Base-by-base conservation (phyloP, 2,888 invertebrate species). In the Xylota segnis region DNA sequence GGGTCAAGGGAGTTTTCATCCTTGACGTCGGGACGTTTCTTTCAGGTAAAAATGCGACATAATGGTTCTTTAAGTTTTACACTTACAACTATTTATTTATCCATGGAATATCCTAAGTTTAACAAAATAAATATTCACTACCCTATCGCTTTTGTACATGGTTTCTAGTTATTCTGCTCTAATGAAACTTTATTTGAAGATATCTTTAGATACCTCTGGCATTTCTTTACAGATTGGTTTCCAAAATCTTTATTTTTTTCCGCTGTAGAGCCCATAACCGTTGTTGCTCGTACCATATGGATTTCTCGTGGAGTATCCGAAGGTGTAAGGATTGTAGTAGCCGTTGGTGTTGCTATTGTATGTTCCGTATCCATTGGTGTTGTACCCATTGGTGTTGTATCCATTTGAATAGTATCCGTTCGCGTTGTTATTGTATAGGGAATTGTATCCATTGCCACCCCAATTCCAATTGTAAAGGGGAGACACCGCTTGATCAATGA, bases 401-500 rank as follows among this genome's bases (percentile, higher is more conserved):
- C 56, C 58, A 56, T 56, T 56, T 0, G 34, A 18, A 12, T 32
- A 14, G 12, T 56, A 43, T 16, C 65, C 72, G 27, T 47, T 58
- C 23, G 23, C 3, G 23, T 23, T 23, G 23, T 1, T 23, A 18
- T 65, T 58, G 56, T n/a, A 43, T n/a, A 14, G 0, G 14, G n/a
- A n/a, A 5, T 12, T 29, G 18, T 65, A 63, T 2, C 43, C 34
- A 29, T 63, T 68, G 34, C 2, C n/a, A 9, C 50, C 65, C 54
- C 54, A 71, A 37, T 77, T 86, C 68, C 61, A 56, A 54, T 86
- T 72, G 34, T 86, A 86, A 6, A 76, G 65, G 0, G 82, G 87
- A 0, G 82, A 86, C 9, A 82, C 86, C 1, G 82, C 90, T 43
- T 89, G 88, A 1, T 90, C 90, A 3, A 90, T 88, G n/a, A 90